A percentile compares a stretch with the other conserved stretches of the same genome.
These are phyloP conservation scores for Monopterus albus DNA, from an alignment of 2,113 vertebrate species.

Conservation along the genomic window DNA sequence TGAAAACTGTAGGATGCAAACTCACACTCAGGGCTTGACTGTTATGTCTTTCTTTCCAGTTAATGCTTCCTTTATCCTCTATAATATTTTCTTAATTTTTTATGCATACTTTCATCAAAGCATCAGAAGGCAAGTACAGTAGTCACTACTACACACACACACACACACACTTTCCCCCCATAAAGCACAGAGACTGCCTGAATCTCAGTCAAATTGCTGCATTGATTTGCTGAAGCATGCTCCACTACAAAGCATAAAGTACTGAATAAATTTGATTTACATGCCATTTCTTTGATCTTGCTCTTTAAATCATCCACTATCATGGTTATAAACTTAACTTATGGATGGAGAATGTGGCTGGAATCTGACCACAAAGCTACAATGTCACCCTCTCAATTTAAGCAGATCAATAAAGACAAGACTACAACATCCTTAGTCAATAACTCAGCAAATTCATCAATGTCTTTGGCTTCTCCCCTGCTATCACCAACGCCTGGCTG, in stretches of 20 bases:
- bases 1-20: no score
- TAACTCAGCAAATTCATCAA: constrained; percentile 68
- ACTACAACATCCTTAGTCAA: constrained; percentile 58
- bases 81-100: no score
- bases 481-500: neutral
- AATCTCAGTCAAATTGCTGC: neutral
- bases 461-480: constrained; percentile 19
- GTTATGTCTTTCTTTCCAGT: no score
- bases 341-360: constrained; percentile 42
- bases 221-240: constrained; percentile 23
- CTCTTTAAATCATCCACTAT: constrained; percentile 45
- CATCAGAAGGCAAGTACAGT: no score
- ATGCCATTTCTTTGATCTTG: constrained; percentile 11
- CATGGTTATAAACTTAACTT: constrained; percentile 50
- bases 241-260: neutral
- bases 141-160: no score
- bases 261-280: constrained; percentile 41
- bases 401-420: constrained; percentile 65
- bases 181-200: neutral
- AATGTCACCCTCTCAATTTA: constrained; percentile 39
- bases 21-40: no score
- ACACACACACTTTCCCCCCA: no score
- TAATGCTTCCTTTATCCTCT: no score
- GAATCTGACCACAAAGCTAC: constrained; percentile 23
- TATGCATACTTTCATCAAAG: no score